Evolutionary conservation across 2,113 vertebrate genomes (phyloP).

Genomic region (Oreotrochilus melanogaster): DNA sequence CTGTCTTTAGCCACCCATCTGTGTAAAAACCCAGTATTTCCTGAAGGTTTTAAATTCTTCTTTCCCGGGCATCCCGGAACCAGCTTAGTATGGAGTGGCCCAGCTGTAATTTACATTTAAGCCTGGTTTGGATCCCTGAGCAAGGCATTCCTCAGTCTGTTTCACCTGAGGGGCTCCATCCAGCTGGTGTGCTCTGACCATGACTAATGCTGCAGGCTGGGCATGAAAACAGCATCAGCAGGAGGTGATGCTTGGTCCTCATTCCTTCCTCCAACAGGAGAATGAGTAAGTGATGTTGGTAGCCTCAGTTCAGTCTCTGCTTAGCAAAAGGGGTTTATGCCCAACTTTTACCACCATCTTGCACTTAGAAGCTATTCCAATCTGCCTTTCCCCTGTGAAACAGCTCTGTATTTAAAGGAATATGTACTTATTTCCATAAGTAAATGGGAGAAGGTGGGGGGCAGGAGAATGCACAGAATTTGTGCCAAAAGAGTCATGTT

Average conservation of each 20-base stretch:
- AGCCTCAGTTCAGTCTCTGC: background rate
- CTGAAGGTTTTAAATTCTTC: slow-evolving; percentile 14
- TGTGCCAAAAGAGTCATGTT: background rate
- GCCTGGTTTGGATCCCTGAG: slow-evolving; percentile 13
- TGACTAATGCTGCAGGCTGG: slow-evolving; percentile 21
- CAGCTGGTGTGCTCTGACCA: slow-evolving; percentile 13
- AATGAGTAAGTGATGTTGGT: background rate
- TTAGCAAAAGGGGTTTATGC: background rate
- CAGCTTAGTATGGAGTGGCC: background rate
- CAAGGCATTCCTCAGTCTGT: slow-evolving; percentile 46
- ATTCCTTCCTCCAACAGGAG: background rate
- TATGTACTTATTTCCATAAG: background rate
- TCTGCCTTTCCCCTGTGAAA: background rate
- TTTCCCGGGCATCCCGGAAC: background rate
- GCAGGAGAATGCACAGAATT: background rate
- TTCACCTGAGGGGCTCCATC: slow-evolving; percentile 50
- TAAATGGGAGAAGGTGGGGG: background rate
- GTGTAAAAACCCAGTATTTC: background rate
- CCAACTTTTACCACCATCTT: background rate
- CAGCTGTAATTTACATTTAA: background rate
- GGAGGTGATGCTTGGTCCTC: background rate
- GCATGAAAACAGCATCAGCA: background rate
- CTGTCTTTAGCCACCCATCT: background rate
- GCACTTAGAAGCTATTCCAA: background rate
- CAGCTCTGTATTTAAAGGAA: background rate